Conservation (phyloP, 2,113 vertebrate species). For the Calonectris borealis region DNA sequence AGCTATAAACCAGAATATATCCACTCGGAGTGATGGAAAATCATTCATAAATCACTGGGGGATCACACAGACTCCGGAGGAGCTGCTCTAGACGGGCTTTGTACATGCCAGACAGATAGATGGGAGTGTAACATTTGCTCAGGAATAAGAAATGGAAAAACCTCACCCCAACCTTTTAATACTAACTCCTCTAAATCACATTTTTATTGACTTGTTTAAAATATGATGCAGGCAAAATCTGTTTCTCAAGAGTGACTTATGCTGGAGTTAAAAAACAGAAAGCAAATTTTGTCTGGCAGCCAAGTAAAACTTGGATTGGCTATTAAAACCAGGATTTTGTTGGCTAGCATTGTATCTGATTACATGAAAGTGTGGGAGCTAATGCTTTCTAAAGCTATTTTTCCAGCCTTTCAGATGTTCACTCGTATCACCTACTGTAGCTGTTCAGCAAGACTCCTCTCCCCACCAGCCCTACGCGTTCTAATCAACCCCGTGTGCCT, state of each 20-base stretch:
- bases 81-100: not conserved
- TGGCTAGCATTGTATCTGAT: conserved; percentile 30
- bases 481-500: not conserved
- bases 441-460: not conserved
- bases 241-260: conserved; percentile 40
- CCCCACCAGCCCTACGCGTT: not conserved
- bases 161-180: not conserved
- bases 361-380: conserved; percentile 33
- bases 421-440: not conserved
- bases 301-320: conserved; percentile 54
- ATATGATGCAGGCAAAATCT: not conserved
- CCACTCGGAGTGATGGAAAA: not conserved
- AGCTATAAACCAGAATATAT: not conserved
- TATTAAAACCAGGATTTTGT: conserved; percentile 42
- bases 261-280: conserved; percentile 42
- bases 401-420: conserved; percentile 2
- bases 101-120: not conserved
- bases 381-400: conserved; percentile 4
- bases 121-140: not conserved
- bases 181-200: not conserved
- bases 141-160: not conserved
- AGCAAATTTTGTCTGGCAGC: conserved; percentile 23
- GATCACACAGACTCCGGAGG: not conserved
- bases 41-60: not conserved
- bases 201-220: conserved; percentile 49